phyloP scores from a whole-genome alignment of 2,888 invertebrate species.

The Nomada fucata region DNA sequence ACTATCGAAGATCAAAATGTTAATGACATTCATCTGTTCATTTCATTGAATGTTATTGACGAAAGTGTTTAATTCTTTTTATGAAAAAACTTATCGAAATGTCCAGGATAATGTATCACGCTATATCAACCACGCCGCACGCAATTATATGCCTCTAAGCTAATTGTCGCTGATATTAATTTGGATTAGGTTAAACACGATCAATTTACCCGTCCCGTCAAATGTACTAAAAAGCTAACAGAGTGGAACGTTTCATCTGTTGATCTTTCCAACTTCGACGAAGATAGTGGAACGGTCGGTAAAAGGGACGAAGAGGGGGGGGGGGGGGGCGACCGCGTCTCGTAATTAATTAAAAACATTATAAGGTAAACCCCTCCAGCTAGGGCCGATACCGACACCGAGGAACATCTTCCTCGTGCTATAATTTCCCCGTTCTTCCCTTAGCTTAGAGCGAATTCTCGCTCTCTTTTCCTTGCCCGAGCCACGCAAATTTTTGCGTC shows the following conservation, averaged over 20 bases:
- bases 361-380: conserved; percentile 28
- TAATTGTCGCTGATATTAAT: background rate
- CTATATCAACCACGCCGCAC: background rate
- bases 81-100: too few species aligned
- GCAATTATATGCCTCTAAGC: too few species aligned
- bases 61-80: too few species aligned
- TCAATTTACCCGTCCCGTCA: too few species aligned
- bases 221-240: background rate
- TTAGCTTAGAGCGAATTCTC: background rate
- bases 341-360: conserved; percentile 67
- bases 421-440: background rate
- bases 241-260: background rate
- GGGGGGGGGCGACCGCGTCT: background rate
- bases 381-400: conserved; percentile 42
- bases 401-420: conserved; percentile 16
- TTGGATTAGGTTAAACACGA: background rate
- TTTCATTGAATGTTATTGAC: too few species aligned
- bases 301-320: background rate
- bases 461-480: conserved; percentile 17
- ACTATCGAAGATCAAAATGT: background rate
- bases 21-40: too few species aligned
- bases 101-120: too few species aligned
- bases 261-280: conserved; percentile 2
- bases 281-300: background rate
- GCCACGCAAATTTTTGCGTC: conserved; percentile 29